Evolutionary conservation across 2,113 vertebrate species (phyloP), one percentile per base, ranked within the genome.

Genomic region (Caloenas nicobarica): DNA sequence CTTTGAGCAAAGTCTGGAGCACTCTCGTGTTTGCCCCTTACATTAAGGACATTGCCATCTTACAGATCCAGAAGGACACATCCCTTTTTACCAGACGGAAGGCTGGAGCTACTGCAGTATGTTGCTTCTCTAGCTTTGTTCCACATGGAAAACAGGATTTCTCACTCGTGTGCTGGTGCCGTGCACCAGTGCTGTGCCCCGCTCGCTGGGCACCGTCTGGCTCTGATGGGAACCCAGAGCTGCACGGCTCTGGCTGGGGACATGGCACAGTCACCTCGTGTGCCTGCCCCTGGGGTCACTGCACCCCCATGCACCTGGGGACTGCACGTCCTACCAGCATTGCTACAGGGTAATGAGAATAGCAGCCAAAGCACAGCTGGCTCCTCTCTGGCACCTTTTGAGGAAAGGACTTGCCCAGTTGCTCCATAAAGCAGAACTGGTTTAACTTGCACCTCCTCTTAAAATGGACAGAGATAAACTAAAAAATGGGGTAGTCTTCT

Each of bases 261-360:
- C 25, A 28, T 1, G 1, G 48, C 61, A 80, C 34, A 56, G 68
- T 16, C 0, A 0, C 23, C 57, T 68, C 9, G 0, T 21, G 18
- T 0, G 5, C 33, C 70, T 9, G 25, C 40, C 31, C 11, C 29
- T 9, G 38, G 17, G 73, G 36, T 70, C 51, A 18, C 46, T 36
- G 48, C 42, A 33, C 31, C 46, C 46, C 51, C 15, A 6, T 3
- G 11, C 18, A 15, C 11, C 13, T 33, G 29, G 11, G 70, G 42
- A 31, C 54, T 21, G 16, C 15, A 16, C 28, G 33, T 17, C 66
- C 34, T 31, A 29, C 14, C 4, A 13, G 33, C 40, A 9, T 4
- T 50, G 56, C 31, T 65, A 12, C 36, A 38, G 23, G 34, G 46
- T 13, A 33, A 80, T 61, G 24, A 61, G 51, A 61, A 62, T 16